These are phyloP conservation scores for Blastomussa wellsi DNA, from an alignment of 92 coral and sea anemone genomes.

Conservation along the genomic window DNA sequence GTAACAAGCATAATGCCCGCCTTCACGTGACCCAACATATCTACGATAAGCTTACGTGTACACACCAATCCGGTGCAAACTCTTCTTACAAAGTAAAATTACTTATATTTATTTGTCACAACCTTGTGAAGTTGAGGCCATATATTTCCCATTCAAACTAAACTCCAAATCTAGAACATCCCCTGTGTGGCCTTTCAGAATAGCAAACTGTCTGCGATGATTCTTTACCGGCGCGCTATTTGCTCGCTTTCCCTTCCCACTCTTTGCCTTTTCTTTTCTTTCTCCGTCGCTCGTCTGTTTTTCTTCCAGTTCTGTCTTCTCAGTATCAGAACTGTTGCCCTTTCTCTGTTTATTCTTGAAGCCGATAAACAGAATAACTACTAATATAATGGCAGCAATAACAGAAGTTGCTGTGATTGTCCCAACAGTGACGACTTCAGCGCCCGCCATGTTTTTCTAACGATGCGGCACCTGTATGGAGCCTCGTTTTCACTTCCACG, in stretches of 20 bases:
- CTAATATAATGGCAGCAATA: slow-evolving; percentile 82
- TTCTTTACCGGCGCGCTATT: slow-evolving; percentile 42
- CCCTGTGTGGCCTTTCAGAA: slow-evolving; percentile 93
- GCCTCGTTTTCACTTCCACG: slow-evolving; percentile 79
- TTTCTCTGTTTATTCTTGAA: slow-evolving; percentile 54
- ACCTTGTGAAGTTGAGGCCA: slow-evolving; percentile 96
- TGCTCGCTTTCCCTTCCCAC: slow-evolving; percentile 50
- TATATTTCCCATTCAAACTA: slow-evolving; percentile 84
- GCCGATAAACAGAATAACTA: slow-evolving; percentile 68
- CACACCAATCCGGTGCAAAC: background rate
- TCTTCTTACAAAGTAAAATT: no score
- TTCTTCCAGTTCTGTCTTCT: slow-evolving; percentile 40
- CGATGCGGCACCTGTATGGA: slow-evolving; percentile 55
- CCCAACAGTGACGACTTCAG: slow-evolving; percentile 54
- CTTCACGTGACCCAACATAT: slow-evolving; percentile 2
- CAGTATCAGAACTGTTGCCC: slow-evolving; percentile 39
- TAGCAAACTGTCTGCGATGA: slow-evolving; percentile 80
- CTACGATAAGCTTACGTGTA: slow-evolving; percentile 29
- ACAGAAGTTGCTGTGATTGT: slow-evolving; percentile 66
- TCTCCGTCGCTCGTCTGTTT: slow-evolving; percentile 54
- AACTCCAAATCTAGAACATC: slow-evolving; percentile 87
- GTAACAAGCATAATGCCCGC: background rate
- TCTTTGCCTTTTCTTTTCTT: slow-evolving; percentile 42
- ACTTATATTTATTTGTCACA: background rate
- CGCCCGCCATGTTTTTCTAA: slow-evolving; percentile 87